Base-by-base conservation (phyloP, 2,797 vertebrate genomes). In the Etheostoma nigrum region DNA sequence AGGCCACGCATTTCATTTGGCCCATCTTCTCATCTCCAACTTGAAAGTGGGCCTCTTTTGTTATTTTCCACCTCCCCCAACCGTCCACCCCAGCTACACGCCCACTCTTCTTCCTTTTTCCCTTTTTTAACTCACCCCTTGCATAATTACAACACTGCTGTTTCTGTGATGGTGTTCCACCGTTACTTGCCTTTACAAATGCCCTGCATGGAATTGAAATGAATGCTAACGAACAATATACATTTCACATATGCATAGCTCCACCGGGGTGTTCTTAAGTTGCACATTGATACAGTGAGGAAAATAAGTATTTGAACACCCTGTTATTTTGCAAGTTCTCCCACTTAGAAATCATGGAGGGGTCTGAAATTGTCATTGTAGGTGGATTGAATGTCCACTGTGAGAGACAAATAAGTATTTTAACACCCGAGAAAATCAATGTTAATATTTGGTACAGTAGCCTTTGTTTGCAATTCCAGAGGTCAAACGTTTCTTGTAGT, bases 1-100 rank as follows among this genome's bases (percentile, higher is more conserved):
- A 73, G 45, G 70, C 59, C 47, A 68, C 68, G 16, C 1, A 4
- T 81, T 86, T 81, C 64, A 85, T 82, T 74, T 79, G 54, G 54
- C 65, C 57, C 53, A 63, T 78, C 71, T 21, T 83, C 82, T 89
- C 84, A 86, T 89, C 74, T 85, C 62, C 47, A 48, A 72, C 66
- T 82, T 87, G 77, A 88, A 89, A 86, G 85, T 51, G 1, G 42
- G 7, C 6, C 18, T 72, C 74, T 69, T 83, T 79, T 83, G 78
- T 86, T 84, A 67, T 49, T 51, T 70, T 73, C 65, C 57, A 68
- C 45, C 49, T 36, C 60, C 13, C 4, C 47, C 40, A 54, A 8
- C 55, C 59, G 51, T 23, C 52, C 21, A 57, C 21, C 74, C 19
- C 25, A 63, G 42, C 45, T 64, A 51, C 23, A 63, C 21, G 2